Percentiles rank a stretch among this genome's conserved stretches.
These are phyloP conservation scores for Plestiodon gilberti DNA, from an alignment of 2,113 vertebrate species.

Conservation along the genomic window DNA sequence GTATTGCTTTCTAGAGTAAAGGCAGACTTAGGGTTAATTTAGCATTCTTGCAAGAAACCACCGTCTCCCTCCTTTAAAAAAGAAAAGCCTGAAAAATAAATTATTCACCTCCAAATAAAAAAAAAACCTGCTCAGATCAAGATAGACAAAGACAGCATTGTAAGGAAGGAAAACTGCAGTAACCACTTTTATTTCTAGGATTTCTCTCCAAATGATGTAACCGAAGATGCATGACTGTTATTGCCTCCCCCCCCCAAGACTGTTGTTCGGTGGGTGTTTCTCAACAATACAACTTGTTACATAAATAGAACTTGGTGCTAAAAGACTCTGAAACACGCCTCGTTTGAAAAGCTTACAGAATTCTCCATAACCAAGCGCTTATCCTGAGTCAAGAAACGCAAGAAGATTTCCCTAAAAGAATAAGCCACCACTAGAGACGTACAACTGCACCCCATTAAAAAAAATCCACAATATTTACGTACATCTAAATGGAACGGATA, in stretches of 20 bases:
- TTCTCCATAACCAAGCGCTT: slow-evolving; percentile 27
- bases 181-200: slow-evolving; percentile 30
- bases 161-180: slow-evolving; percentile 34
- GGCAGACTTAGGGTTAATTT: slow-evolving; percentile 33
- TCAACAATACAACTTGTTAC: neutral
- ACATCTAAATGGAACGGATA: neutral
- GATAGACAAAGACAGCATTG: slow-evolving; percentile 34
- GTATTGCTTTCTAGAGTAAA: slow-evolving; percentile 34
- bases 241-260: neutral
- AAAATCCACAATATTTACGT: slow-evolving; percentile 45
- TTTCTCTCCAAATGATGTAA: slow-evolving; percentile 38
- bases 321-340: slow-evolving; percentile 45
- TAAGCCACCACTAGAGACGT: slow-evolving; percentile 57
- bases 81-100: neutral
- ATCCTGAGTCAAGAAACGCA: slow-evolving; percentile 25
- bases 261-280: neutral
- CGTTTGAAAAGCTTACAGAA: slow-evolving; percentile 52
- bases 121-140: slow-evolving; percentile 45
- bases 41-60: slow-evolving; percentile 10
- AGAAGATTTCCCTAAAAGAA: slow-evolving; percentile 14
- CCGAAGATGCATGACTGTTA: slow-evolving; percentile 3
- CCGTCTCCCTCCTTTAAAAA: neutral
- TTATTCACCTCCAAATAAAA: slow-evolving; percentile 9
- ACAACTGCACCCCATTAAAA: slow-evolving; percentile 38
- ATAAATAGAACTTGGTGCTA: slow-evolving; percentile 35